These are phyloP conservation scores for Timandra comae DNA, from an alignment of 2,888 invertebrate species.

Conservation along the genomic window DNA sequence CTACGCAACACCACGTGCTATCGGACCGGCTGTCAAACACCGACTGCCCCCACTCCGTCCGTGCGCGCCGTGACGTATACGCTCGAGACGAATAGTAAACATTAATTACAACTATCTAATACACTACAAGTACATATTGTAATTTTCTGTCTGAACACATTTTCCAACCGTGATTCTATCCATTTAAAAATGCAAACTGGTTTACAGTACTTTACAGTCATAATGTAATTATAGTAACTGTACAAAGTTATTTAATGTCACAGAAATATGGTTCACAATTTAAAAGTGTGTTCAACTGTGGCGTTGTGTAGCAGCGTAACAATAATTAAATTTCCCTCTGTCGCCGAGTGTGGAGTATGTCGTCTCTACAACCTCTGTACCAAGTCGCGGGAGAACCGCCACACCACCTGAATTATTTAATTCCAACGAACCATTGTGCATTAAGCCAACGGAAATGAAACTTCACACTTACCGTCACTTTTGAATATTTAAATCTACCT, in stretches of 20 bases:
- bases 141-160: too few relatives aligned
- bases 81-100: too few relatives aligned
- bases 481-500: constrained; percentile 3
- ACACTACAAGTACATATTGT: too few relatives aligned
- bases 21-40: too few relatives aligned
- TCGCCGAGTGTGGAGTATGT: constrained; percentile 58
- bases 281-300: constrained; percentile 65
- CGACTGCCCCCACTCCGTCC: too few relatives aligned
- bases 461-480: constrained; percentile 27
- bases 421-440: constrained; percentile 51
- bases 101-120: too few relatives aligned
- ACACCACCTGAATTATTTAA: constrained; percentile 68
- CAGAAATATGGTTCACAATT: constrained; percentile 57
- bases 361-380: constrained; percentile 64
- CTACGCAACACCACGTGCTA: too few relatives aligned
- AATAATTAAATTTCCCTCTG: constrained; percentile 70
- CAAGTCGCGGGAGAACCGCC: constrained; percentile 50
- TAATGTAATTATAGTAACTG: constrained; percentile 56
- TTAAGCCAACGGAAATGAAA: constrained; percentile 60
- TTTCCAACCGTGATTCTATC: too few relatives aligned
- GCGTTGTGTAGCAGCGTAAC: constrained; percentile 51
- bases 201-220: too few relatives aligned
- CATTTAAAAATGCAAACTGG: too few relatives aligned
- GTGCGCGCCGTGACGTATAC: too few relatives aligned
- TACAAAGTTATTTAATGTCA: constrained; percentile 61